Conservation (phyloP, 1,140 invertebrate species). For the Vanessa tameamea region DNA sequence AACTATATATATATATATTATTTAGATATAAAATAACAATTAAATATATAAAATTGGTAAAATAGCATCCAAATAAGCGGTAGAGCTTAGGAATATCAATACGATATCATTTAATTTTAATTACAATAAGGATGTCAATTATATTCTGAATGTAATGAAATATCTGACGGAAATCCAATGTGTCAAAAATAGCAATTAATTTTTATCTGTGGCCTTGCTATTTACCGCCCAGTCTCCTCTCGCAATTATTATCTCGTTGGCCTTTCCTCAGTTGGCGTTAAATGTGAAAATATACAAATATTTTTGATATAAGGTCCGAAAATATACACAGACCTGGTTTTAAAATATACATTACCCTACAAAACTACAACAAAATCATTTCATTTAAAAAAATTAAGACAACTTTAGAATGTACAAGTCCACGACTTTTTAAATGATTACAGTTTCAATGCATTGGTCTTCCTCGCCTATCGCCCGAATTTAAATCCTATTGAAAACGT, state of each 20-base stretch:
- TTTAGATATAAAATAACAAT: too few species aligned
- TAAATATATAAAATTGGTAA: too few species aligned
- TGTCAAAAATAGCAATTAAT: slow-evolving; percentile 50
- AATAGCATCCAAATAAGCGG: too few species aligned
- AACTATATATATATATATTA: too few species aligned
- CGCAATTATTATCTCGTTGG: slow-evolving; percentile 48
- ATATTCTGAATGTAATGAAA: slow-evolving; percentile 22
- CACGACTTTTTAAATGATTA: too few species aligned
- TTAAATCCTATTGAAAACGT: too few species aligned
- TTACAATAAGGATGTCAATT: slow-evolving; percentile 8
- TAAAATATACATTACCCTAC: too few species aligned
- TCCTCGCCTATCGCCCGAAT: too few species aligned
- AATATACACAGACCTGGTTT: background rate
- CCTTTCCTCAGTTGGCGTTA: slow-evolving; percentile 43
- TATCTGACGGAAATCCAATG: slow-evolving; percentile 33
- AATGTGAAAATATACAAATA: slow-evolving; percentile 38
- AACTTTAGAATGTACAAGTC: too few species aligned
- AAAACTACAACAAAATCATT: too few species aligned
- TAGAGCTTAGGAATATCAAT: background rate
- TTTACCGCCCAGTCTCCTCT: slow-evolving; percentile 43
- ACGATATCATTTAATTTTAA: background rate
- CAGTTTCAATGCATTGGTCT: too few species aligned
- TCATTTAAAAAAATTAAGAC: too few species aligned
- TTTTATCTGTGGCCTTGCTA: slow-evolving; percentile 35
- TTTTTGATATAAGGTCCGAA: background rate